Evolutionary conservation across 2,888 invertebrate genomes (phyloP), one percentile per base, ranked within the genome.

Genomic region (Zeuzera pyrina): DNA sequence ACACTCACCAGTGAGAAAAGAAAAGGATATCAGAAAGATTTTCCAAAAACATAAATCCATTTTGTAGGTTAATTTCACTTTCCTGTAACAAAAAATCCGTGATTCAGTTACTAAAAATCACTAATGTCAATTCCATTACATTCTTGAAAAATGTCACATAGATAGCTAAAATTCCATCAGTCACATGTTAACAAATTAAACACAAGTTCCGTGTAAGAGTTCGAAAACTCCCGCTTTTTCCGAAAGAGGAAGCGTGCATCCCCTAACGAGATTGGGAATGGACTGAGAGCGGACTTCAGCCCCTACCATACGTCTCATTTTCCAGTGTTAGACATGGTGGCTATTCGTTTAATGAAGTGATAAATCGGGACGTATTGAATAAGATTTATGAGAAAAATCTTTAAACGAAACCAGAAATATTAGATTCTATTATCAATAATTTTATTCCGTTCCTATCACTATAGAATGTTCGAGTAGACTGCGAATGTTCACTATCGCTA

Each of bases 1-100:
- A 27, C 15, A 41, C 45, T 46, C 30, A 48, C 43, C 42, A 31
- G 38, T 29, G 6, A 38, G 41, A 36, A 44, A 27, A 21, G 37
- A 39, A 40, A 35, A 39, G 27, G 40, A 36, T 35, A 29, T 7
- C 12, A 38, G 8, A 14, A 8, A 31, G 21, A 35, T 21, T 25
- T 33, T 38, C 43, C 38, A 29, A 24, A 33, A 35, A 23, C 35
- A 42, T 36, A 47, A 50, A 62, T 66, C 60, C 68, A 68, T 68
- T 50, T 52, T 52, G 37, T 22, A 33, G 25, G 2, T 25, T 4
- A 7, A 12, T 12, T 5, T 12, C 25, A 25, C 11, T 7, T 12
- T 25, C 12, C 25, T 22, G 8, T 19, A n/a, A n/a, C n/a, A n/a
- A n/a, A n/a, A n/a, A n/a, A n/a, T n/a, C n/a, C n/a, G n/a, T n/a